Conservation (phyloP, 2,797 vertebrate genomes). For the Hippopotamyrus pictus region DNA sequence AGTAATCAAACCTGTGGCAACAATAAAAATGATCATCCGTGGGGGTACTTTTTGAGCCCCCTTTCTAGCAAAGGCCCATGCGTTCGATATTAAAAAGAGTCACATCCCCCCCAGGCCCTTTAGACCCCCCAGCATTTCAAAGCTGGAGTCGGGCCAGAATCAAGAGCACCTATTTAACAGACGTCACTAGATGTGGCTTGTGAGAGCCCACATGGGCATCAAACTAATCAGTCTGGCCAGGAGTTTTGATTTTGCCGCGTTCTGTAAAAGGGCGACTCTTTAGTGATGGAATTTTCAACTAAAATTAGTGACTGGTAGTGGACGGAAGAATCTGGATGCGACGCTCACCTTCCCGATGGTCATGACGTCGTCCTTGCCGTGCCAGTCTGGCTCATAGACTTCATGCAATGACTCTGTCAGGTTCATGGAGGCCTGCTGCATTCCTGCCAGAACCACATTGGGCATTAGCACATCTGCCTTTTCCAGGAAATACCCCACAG, state of each 20-base stretch:
- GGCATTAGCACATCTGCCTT: neutral
- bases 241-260: neutral
- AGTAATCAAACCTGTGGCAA: neutral
- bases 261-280: neutral
- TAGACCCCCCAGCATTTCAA: neutral
- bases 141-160: neutral
- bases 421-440: constrained; percentile 97
- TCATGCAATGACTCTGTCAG: constrained; percentile 93
- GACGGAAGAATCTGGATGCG: neutral
- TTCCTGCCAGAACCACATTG: constrained; percentile 55
- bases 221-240: neutral
- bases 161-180: neutral
- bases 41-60: neutral
- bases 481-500: neutral
- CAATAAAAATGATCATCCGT: neutral
- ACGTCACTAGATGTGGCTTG: neutral
- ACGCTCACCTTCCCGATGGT: constrained; percentile 83
- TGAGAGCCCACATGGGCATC: neutral
- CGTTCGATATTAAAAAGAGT: neutral
- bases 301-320: neutral
- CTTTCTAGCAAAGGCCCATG: neutral
- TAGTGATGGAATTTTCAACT: neutral
- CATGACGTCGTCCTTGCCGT: constrained; percentile 88
- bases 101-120: neutral
- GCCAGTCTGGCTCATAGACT: constrained; percentile 96